These are phyloP conservation scores for Emydoidea blandingii DNA, from an alignment of 2,797 vertebrate species.

Conservation along the genomic window DNA sequence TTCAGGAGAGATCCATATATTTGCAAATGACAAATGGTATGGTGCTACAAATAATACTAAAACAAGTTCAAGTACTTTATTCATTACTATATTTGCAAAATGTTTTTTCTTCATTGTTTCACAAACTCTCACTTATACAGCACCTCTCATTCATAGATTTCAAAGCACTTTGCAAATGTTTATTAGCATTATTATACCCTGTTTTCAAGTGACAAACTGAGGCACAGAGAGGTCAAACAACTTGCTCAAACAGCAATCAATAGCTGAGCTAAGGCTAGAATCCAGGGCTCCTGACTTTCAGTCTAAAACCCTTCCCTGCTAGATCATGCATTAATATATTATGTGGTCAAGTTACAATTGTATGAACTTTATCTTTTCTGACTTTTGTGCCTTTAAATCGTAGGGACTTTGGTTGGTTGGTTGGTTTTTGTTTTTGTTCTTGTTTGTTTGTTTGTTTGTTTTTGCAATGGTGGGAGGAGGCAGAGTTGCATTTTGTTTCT, in stretches of 20 bases:
- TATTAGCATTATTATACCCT: background rate
- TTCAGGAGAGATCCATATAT: background rate
- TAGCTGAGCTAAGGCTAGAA: background rate
- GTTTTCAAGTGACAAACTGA: conserved; percentile 14
- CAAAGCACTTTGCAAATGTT: background rate
- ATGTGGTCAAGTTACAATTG: background rate
- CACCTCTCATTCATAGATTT: background rate
- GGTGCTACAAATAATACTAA: background rate
- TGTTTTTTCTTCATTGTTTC: background rate
- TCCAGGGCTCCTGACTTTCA: background rate
- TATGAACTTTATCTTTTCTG: background rate
- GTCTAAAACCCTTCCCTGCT: background rate
- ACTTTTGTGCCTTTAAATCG: background rate
- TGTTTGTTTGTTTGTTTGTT: too few relatives aligned
- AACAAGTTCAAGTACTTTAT: background rate
- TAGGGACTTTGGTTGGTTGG: too few relatives aligned
- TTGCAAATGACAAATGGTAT: background rate
- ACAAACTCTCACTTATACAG: background rate
- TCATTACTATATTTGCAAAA: background rate
- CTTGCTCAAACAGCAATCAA: background rate
- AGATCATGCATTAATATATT: background rate
- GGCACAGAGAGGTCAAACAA: background rate
- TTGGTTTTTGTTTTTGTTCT: too few relatives aligned
- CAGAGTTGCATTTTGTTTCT: too few relatives aligned
- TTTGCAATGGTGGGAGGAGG: too few relatives aligned